These are phyloP conservation scores for Ophion ellenae DNA, from an alignment of 2,888 invertebrate species.

Conservation along the genomic window DNA sequence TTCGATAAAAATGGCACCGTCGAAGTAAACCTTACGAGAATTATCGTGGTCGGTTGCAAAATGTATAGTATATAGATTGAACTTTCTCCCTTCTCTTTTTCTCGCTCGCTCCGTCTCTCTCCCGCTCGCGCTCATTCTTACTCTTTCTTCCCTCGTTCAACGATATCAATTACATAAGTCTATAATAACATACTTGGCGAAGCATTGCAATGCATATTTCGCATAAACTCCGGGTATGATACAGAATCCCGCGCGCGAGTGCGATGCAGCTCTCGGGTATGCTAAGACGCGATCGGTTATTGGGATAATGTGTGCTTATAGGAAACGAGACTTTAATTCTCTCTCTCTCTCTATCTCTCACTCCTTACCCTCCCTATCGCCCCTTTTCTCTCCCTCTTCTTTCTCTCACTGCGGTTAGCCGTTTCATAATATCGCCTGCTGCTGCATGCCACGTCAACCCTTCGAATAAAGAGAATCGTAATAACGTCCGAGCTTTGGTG, in stretches of 20 bases:
- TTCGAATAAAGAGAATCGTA: slow-evolving; percentile 27
- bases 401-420: slow-evolving; percentile 17
- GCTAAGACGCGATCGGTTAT: slow-evolving; percentile 57
- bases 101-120: slow-evolving; percentile 1
- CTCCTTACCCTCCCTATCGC: neutral
- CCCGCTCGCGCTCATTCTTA: slow-evolving; percentile 16
- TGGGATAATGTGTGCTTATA: slow-evolving; percentile 51
- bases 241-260: slow-evolving; percentile 10
- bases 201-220: slow-evolving; percentile 58
- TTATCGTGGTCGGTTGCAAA: slow-evolving; percentile 33
- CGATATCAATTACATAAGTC: slow-evolving; percentile 63
- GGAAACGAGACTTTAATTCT: slow-evolving; percentile 27
- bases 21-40: slow-evolving; percentile 3
- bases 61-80: slow-evolving; percentile 24
- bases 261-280: slow-evolving; percentile 22
- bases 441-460: slow-evolving; percentile 10
- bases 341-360: neutral
- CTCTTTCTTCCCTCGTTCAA: slow-evolving; percentile 15
- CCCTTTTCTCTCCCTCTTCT: neutral
- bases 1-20: neutral
- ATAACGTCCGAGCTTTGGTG: slow-evolving; percentile 39
- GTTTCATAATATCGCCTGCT: slow-evolving; percentile 43
- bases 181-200: slow-evolving; percentile 55
- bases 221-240: slow-evolving; percentile 46
- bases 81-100: slow-evolving; percentile 26